phyloP scores from a whole-genome alignment of 2,797 vertebrate species.

The Channa striata region DNA sequence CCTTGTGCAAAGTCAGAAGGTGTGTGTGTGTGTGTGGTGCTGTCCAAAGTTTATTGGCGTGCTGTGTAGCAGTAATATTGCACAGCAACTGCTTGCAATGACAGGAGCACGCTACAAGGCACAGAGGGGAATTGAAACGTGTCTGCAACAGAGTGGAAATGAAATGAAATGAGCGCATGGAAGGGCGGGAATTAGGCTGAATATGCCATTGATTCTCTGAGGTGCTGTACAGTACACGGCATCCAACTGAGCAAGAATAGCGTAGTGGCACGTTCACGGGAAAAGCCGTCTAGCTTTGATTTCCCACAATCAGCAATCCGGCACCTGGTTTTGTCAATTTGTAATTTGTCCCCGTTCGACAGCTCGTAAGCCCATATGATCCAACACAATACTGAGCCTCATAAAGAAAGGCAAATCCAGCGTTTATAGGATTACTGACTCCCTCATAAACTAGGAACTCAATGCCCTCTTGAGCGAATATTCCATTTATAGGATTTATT shows the following conservation, averaged over 20 bases:
- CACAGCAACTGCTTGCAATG: constrained; percentile 36
- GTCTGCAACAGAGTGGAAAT: constrained; percentile 40
- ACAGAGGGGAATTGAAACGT: constrained; percentile 26
- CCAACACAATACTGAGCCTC: constrained; percentile 74
- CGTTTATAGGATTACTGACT: constrained; percentile 84
- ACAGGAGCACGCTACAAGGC: constrained; percentile 40
- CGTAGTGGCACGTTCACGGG: constrained; percentile 46
- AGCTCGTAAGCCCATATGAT: constrained; percentile 77
- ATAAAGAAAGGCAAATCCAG: constrained; percentile 81
- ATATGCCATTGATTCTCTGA: constrained; percentile 57
- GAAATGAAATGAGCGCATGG: constrained; percentile 61
- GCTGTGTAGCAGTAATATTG: constrained; percentile 25
- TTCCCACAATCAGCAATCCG: constrained; percentile 76
- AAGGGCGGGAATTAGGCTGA: constrained; percentile 53
- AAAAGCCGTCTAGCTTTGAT: constrained; percentile 76
- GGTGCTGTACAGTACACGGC: constrained; percentile 30
- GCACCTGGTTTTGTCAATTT: constrained; percentile 77
- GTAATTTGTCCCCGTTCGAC: constrained; percentile 76
- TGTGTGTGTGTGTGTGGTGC: constrained; percentile 7
- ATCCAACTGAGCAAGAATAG: constrained; percentile 41
- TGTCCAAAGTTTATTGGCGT: constrained; percentile 40
- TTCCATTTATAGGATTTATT: constrained; percentile 80
- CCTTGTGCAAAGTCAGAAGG: constrained; percentile 58
- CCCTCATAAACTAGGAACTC: constrained; percentile 74
- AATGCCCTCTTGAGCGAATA: constrained; percentile 71